Percentiles rank a stretch among this genome's conserved stretches.
These are phyloP conservation scores for Dasyprocta punctata DNA, from an alignment of 2,113 vertebrate species.

Conservation along the genomic window DNA sequence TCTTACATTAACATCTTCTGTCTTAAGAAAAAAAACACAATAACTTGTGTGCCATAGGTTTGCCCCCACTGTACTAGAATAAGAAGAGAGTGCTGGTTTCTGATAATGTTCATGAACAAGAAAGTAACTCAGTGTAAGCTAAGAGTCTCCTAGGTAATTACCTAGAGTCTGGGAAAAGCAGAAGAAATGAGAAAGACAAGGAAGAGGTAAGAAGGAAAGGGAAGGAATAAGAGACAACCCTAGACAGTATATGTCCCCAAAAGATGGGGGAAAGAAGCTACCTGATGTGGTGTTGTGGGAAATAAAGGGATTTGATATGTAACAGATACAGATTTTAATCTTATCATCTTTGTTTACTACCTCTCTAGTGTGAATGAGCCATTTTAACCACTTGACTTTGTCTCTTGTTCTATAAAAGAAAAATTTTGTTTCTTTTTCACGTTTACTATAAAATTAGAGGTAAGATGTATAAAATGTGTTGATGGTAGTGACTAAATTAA, in stretches of 20 bases:
- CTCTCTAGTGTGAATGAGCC: background rate
- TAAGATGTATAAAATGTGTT: background rate
- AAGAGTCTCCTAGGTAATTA: no score
- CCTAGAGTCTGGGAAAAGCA: background rate
- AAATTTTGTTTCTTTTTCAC: background rate
- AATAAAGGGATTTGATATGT: background rate
- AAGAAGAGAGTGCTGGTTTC: background rate
- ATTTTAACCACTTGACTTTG: background rate
- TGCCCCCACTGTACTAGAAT: background rate
- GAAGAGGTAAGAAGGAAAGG: background rate
- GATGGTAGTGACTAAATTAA: background rate
- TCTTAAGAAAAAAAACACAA: background rate
- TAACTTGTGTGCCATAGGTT: accelerated
- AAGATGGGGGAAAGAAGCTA: background rate
- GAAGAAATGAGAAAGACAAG: background rate
- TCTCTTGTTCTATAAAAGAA: background rate
- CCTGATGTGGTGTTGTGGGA: background rate
- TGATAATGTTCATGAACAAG: background rate
- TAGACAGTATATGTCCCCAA: background rate
- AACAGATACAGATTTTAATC: background rate
- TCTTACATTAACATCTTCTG: background rate
- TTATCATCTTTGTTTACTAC: background rate
- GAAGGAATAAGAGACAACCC: background rate
- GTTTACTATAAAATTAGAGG: background rate
- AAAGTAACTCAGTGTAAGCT: background rate